Percentiles rank a stretch among this genome's conserved stretches.
phyloP scores from a whole-genome alignment of 2,797 vertebrate species.

The Serranus cabrilla region DNA sequence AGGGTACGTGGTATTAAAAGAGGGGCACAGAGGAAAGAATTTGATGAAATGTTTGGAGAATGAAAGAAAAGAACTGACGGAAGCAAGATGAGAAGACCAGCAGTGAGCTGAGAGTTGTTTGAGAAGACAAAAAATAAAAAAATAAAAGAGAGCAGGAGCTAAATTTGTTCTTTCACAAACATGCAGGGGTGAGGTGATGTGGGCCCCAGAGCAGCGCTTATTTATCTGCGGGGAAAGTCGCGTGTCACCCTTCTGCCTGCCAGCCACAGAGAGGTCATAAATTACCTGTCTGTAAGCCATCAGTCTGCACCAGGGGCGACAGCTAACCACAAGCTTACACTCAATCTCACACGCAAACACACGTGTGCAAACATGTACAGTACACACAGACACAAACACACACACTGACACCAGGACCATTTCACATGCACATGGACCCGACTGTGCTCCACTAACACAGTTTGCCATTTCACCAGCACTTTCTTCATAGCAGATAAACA shows the following conservation, averaged over 20 bases:
- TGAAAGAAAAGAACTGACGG: slow-evolving; percentile 22
- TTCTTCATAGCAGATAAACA: slow-evolving; percentile 45
- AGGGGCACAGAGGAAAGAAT: neutral
- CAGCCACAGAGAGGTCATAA: slow-evolving; percentile 81
- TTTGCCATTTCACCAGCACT: slow-evolving; percentile 52
- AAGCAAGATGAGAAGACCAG: slow-evolving; percentile 16
- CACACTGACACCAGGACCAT: slow-evolving; percentile 21
- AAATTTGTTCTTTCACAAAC: slow-evolving; percentile 68
- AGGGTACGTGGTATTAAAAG: slow-evolving; percentile 23
- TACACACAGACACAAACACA: slow-evolving; percentile 46
- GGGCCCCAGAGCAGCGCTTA: slow-evolving; percentile 68
- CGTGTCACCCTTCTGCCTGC: slow-evolving; percentile 74
- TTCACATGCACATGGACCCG: slow-evolving; percentile 17
- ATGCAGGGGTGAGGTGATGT: slow-evolving; percentile 60
- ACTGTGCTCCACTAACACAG: slow-evolving; percentile 46
- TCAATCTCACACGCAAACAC: slow-evolving; percentile 58
- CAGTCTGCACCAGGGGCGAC: slow-evolving; percentile 75
- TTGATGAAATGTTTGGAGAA: neutral
- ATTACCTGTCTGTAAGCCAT: slow-evolving; percentile 83
- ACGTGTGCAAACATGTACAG: slow-evolving; percentile 59
- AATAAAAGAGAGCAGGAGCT: slow-evolving; percentile 39
- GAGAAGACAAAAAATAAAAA: slow-evolving; percentile 31
- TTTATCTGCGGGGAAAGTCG: slow-evolving; percentile 80
- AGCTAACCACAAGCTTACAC: slow-evolving; percentile 65
- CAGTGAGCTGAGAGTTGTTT: slow-evolving; percentile 42